Evolutionary conservation across 2,888 invertebrate genomes (phyloP).

Genomic region (Galeopsomyia nigrocyanea): DNA sequence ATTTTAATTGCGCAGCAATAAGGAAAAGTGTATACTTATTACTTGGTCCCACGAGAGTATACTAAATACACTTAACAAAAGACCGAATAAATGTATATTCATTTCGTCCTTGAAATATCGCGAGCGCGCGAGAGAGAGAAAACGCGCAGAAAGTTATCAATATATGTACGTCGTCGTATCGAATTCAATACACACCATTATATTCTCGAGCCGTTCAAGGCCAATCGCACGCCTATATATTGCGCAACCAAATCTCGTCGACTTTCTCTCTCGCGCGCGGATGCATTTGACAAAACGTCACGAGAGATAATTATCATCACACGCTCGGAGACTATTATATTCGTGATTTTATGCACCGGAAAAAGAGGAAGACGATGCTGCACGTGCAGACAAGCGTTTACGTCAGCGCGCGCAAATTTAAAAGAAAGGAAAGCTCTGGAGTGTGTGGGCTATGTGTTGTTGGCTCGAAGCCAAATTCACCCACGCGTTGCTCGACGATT

Average conservation of each 20-base stretch:
- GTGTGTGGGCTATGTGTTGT: no score
- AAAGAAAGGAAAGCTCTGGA: no score
- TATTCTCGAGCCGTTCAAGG: slow-evolving; percentile 41
- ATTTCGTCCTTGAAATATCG: background rate
- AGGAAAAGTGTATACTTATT: background rate
- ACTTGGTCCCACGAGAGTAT: background rate
- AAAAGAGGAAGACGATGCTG: no score
- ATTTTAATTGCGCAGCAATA: background rate
- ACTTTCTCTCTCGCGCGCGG: background rate
- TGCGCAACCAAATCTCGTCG: background rate
- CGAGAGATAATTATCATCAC: slow-evolving; percentile 3
- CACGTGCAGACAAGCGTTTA: no score
- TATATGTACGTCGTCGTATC: slow-evolving; percentile 16
- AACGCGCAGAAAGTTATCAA: slow-evolving; percentile 26
- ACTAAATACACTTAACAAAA: background rate
- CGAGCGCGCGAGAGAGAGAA: slow-evolving; percentile 6
- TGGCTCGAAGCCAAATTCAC: no score
- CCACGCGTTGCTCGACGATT: no score
- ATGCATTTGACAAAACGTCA: background rate
- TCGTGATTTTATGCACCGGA: no score
- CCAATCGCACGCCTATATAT: slow-evolving; percentile 27
- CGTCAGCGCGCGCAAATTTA: no score
- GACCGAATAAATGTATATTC: background rate
- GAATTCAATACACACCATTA: slow-evolving; percentile 30
- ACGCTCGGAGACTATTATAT: background rate